Evolutionary conservation across 2,888 invertebrate species (phyloP).

Genomic region (Tinea semifulvella): DNA sequence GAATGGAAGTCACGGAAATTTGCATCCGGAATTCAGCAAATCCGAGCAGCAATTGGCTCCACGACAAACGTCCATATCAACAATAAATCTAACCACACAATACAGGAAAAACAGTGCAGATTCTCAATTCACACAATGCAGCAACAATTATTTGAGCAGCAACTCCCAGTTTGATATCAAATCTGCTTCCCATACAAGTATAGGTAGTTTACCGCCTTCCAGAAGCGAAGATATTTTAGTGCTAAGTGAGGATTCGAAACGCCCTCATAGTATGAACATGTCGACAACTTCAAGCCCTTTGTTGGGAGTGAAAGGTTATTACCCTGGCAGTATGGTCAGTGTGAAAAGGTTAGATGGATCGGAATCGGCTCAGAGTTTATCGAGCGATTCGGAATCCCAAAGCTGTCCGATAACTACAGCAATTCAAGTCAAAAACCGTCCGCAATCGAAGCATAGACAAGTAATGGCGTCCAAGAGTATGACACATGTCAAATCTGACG

Average conservation of each 20-base stretch:
- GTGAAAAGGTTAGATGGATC: constrained; percentile 67
- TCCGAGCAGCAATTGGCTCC: constrained; percentile 79
- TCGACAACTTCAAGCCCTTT: constrained; percentile 78
- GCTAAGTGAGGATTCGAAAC: constrained; percentile 55
- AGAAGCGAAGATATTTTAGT: constrained; percentile 82
- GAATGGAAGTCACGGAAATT: constrained; percentile 55
- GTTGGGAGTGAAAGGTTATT: constrained; percentile 68
- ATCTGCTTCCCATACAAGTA: constrained; percentile 49
- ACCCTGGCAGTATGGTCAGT: constrained; percentile 71
- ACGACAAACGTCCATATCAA: constrained; percentile 59
- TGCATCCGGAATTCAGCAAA: constrained; percentile 80
- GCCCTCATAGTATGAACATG: constrained; percentile 63
- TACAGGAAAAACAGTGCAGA: constrained; percentile 70
- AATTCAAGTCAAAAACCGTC: constrained; percentile 65
- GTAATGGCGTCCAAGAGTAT: constrained; percentile 69
- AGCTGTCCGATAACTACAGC: constrained; percentile 59
- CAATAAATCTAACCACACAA: constrained; percentile 63
- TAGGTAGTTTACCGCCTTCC: constrained; percentile 73
- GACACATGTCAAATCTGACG: constrained; percentile 67
- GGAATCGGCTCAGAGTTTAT: constrained; percentile 74
- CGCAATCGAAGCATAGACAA: constrained; percentile 39
- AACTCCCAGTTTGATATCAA: constrained; percentile 56
- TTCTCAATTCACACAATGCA: constrained; percentile 65
- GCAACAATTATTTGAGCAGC: constrained; percentile 48
- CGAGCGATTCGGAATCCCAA: constrained; percentile 70